Evolutionary conservation across 1,140 invertebrate genomes (phyloP).

Genomic region (Drosophila carrolli): DNA sequence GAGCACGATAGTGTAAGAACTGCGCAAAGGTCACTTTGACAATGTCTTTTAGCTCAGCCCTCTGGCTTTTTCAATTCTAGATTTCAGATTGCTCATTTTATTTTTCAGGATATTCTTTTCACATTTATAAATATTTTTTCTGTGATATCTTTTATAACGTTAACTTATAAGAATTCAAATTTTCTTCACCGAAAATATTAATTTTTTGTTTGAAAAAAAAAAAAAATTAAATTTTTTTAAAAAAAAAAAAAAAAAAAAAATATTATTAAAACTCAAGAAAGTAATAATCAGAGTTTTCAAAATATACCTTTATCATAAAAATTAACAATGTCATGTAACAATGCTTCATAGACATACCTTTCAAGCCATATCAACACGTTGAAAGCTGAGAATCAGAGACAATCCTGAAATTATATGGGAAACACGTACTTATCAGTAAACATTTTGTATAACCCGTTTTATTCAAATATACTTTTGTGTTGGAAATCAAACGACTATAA

Average conservation of each 20-base stretch:
- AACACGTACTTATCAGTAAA: neutral
- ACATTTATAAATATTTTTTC: too few relatives aligned
- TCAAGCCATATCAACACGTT: neutral
- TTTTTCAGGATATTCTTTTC: neutral
- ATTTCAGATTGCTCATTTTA: neutral
- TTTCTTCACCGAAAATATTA: too few relatives aligned
- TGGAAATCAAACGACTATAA: neutral
- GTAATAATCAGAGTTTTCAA: too few relatives aligned
- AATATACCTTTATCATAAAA: too few relatives aligned
- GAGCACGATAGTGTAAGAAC: slow-evolving; percentile 9
- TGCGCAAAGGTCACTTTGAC: slow-evolving; percentile 14
- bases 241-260: too few relatives aligned
- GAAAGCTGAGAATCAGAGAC: neutral
- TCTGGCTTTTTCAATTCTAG: neutral
- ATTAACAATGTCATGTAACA: too few relatives aligned
- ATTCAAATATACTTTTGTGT: neutral
- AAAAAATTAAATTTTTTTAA: too few relatives aligned
- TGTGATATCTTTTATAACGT: too few relatives aligned
- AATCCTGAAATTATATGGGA: neutral
- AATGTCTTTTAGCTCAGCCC: neutral
- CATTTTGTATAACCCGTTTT: neutral
- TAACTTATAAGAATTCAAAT: too few relatives aligned
- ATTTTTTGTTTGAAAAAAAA: too few relatives aligned
- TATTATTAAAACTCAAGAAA: too few relatives aligned
- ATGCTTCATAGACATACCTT: neutral